These are phyloP conservation scores for Vulpes vulpes DNA, from an alignment of 2,113 vertebrate genomes.

Conservation along the genomic window DNA sequence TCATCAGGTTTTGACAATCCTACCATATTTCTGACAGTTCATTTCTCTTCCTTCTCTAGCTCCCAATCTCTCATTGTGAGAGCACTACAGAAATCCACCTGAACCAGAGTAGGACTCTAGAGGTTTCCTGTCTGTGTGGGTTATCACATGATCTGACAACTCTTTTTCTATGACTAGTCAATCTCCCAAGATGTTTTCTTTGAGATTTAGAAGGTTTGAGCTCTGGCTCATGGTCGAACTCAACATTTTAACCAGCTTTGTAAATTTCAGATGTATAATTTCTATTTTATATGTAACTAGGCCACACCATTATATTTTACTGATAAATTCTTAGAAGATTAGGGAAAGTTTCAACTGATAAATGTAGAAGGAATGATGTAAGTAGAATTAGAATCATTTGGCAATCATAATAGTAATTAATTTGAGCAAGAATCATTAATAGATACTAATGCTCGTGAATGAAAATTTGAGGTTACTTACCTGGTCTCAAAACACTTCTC, in stretches of 20 bases:
- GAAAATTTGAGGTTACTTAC: neutral
- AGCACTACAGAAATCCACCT: neutral
- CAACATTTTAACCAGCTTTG: neutral
- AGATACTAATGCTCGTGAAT: neutral
- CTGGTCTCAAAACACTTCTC: neutral
- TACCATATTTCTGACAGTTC: neutral
- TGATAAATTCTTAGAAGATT: neutral
- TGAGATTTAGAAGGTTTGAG: neutral
- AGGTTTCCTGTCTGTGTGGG: neutral
- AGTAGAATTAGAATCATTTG: too few relatives aligned
- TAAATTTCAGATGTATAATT: neutral
- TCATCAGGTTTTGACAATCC: neutral
- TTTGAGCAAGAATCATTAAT: too few relatives aligned
- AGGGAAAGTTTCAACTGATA: neutral
- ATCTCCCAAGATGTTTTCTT: neutral
- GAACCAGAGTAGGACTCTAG: neutral
- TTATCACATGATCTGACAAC: neutral
- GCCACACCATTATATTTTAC: neutral
- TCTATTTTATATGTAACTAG: neutral
- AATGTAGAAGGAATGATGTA: too few relatives aligned
- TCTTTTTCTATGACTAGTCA: neutral
- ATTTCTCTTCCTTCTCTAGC: neutral
- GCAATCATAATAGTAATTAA: too few relatives aligned
- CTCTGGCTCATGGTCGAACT: neutral
- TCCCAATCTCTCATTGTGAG: neutral